Conservation (phyloP, 2,797 vertebrate genomes). For the Crenuchus spilurus region DNA sequence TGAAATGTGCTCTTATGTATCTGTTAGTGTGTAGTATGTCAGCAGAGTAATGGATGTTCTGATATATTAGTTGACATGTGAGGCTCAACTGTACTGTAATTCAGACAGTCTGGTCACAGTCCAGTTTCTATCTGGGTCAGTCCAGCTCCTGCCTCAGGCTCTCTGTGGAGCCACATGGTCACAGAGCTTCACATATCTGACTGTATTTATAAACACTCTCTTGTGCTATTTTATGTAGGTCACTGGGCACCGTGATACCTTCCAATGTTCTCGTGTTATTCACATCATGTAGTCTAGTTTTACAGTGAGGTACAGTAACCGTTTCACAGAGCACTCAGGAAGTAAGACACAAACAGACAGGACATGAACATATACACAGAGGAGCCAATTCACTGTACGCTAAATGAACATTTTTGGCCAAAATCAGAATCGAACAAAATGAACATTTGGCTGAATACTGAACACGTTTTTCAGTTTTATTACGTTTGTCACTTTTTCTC, state of each 20-base stretch:
- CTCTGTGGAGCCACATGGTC: conserved; percentile 22
- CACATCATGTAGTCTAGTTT: conserved; percentile 25
- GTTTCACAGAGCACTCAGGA: neutral
- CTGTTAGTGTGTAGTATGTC: neutral
- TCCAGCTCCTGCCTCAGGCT: conserved; percentile 7
- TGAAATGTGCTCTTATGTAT: neutral
- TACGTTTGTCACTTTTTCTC: too few relatives aligned
- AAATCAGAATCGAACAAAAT: too few relatives aligned
- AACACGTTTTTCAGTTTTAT: too few relatives aligned
- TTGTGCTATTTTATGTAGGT: conserved; percentile 49
- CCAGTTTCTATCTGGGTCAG: conserved; percentile 16
- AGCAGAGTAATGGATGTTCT: neutral
- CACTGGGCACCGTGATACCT: conserved; percentile 41
- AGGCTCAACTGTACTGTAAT: neutral
- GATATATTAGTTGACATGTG: conserved; percentile 10
- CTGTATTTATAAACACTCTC: conserved; percentile 58
- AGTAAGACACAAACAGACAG: too few relatives aligned
- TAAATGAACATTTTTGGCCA: too few relatives aligned
- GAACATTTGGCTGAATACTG: too few relatives aligned
- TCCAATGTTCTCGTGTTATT: conserved; percentile 21
- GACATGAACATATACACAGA: too few relatives aligned
- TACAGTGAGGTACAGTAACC: neutral
- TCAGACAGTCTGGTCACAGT: conserved; percentile 1
- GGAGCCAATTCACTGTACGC: too few relatives aligned
- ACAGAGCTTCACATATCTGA: conserved; percentile 53